Evolutionary conservation across 37 sponge, comb jelly and placozoan species (phyloP), one percentile per base, ranked within the genome.

Genomic region (Crambe crambe): DNA sequence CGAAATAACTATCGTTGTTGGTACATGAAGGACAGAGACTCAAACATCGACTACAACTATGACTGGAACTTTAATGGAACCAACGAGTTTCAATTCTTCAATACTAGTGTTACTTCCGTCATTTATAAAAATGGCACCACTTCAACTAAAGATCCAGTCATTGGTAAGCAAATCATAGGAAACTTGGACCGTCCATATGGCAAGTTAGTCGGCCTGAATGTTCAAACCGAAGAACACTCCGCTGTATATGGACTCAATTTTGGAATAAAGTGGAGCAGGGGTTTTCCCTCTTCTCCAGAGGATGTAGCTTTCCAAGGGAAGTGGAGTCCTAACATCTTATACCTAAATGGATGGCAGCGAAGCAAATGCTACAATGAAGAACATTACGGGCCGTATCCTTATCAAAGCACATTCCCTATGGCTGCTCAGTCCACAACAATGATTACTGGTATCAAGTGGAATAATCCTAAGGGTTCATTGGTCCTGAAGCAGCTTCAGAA

Each of bases 191-290:
- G 51, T 47, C 51, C 51, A 47, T 47, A 15, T 47, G 51, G 10
- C 12, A 47, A 47, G 51, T 47, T 47, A 12, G 12, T 12, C 12
- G 51, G 12, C 12, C 51, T 47, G 6, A n/a, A 83, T 73, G 57
- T 75, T 0, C 58, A 75, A 35, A 27, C 25, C 54, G 41, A 68
- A 69, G 8, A 8, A 6, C 9, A 27, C 5, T 56, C 71, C 9
- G n/a, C 81, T 6, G 8, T 80, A 68, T 80, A 80, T 69, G 81
- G 81, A n/a, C 29, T 80, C 56, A 43, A 51, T 23, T 80, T 80
- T 80, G 72, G 81, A 1, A 9, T 80, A 18, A 29, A 6, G 2
- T 62, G 63, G 63, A 29, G n/a, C 26, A 29, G 15, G 12, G 63
- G 15, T 6, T 47, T 47, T 47, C 51, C 51, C 12, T 6, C 6